phyloP scores from a whole-genome alignment of 2,888 invertebrate genomes.

The Muschampia plurimacula region DNA sequence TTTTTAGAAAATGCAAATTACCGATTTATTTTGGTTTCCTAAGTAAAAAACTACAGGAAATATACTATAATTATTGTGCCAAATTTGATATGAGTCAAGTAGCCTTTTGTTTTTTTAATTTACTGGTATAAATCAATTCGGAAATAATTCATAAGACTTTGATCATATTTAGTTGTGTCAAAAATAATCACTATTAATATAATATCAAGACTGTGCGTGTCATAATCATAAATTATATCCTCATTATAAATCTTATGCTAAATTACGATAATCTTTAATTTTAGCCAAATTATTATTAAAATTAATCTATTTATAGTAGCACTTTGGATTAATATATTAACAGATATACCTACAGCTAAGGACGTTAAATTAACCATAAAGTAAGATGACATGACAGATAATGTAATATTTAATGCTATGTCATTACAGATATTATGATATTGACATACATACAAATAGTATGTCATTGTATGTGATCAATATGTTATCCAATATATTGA shows the following conservation, averaged over 20 bases:
- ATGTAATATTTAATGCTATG: neutral
- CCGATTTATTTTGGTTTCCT: too few species aligned
- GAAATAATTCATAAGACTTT: neutral
- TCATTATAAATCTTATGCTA: conserved; percentile 28
- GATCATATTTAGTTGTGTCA: neutral
- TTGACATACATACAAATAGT: neutral
- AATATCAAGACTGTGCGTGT: conserved; percentile 27
- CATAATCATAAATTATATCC: conserved; percentile 3
- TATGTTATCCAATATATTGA: neutral
- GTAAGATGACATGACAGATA: conserved; percentile 11
- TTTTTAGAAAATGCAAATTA: too few species aligned
- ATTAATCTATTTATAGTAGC: conserved; percentile 47
- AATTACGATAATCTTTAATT: conserved; percentile 15
- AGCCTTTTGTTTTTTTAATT: too few species aligned
- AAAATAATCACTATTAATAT: conserved; percentile 10
- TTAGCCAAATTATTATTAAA: conserved; percentile 24
- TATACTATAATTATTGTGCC: neutral
- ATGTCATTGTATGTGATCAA: too few species aligned
- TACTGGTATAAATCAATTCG: too few species aligned
- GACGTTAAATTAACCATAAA: conserved; percentile 41
- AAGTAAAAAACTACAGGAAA: too few species aligned
- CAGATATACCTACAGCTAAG: conserved; percentile 45
- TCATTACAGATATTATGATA: neutral
- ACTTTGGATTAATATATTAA: conserved; percentile 53
- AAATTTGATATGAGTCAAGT: neutral